These are phyloP conservation scores for Clistopyga incitator DNA, from an alignment of 2,888 invertebrate genomes.

Conservation along the genomic window DNA sequence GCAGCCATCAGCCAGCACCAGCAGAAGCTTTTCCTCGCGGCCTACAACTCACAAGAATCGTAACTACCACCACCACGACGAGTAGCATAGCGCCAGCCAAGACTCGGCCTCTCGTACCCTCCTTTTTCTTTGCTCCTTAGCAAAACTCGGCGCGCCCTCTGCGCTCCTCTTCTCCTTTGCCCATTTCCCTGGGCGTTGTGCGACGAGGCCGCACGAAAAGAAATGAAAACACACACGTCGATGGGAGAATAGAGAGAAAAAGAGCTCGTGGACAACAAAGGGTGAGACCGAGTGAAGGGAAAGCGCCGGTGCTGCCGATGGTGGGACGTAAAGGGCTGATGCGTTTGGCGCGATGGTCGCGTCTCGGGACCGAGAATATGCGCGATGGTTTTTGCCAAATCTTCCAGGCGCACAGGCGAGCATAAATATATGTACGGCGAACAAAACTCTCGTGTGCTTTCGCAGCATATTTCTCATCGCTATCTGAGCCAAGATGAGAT, in stretches of 20 bases:
- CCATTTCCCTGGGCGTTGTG: conserved; percentile 61
- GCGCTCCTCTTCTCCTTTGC: conserved; percentile 25
- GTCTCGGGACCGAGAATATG: conserved; percentile 51
- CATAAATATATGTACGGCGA: conserved; percentile 7
- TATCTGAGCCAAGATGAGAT: conserved; percentile 33
- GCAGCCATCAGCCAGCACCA: conserved; percentile 25
- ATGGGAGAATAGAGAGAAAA: conserved; percentile 60
- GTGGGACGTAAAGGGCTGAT: conserved; percentile 36
- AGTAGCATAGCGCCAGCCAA: conserved; percentile 75
- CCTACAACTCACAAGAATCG: conserved; percentile 69
- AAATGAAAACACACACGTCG: conserved; percentile 56
- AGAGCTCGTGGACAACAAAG: conserved; percentile 63
- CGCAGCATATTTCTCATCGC: conserved; percentile 33
- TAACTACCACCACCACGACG: conserved; percentile 59
- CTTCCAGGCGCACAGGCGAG: conserved; percentile 45
- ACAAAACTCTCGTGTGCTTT: conserved; percentile 10
- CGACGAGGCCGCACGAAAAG: conserved; percentile 47
- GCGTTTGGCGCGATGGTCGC: conserved; percentile 56
- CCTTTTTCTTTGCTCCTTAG: conserved; percentile 53
- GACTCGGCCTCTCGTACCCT: conserved; percentile 60
- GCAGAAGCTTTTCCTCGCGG: conserved; percentile 66
- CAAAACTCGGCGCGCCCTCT: conserved; percentile 21
- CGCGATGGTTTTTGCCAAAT: conserved; percentile 42
- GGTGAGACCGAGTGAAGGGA: conserved; percentile 23
- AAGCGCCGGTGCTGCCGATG: background rate